A percentile compares a stretch with the other conserved stretches of the same genome.
Evolutionary conservation across 2,797 vertebrate species (phyloP).

Genomic region (Taenioides sp.): DNA sequence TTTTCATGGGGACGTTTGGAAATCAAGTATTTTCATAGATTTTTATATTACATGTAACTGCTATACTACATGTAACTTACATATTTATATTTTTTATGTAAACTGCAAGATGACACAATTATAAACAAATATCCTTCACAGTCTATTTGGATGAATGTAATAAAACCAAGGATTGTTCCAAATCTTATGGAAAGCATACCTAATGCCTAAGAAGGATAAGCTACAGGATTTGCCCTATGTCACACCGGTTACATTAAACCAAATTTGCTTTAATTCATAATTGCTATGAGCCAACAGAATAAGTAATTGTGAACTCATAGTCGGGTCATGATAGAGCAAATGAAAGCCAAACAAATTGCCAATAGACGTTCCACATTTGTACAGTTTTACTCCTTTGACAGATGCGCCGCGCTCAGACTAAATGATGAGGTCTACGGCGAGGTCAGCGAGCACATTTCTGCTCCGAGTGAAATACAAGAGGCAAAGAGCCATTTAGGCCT

Average conservation of each 20-base stretch:
- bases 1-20: neutral
- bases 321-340: conserved; percentile 15
- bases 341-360: conserved; percentile 49
- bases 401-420: conserved; percentile 51
- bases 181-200: neutral
- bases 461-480: conserved; percentile 63
- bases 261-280: conserved; percentile 24
- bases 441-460: conserved; percentile 63
- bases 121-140: neutral
- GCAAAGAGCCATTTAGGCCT: conserved; percentile 67
- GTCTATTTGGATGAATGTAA: neutral
- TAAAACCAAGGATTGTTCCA: neutral
- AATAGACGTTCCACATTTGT: conserved; percentile 39
- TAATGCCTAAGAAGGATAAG: conserved; percentile 11
- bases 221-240: conserved; percentile 9
- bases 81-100: neutral
- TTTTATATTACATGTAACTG: neutral
- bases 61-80: neutral
- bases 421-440: conserved; percentile 65
- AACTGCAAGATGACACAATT: neutral
- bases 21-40: neutral
- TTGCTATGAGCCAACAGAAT: conserved; percentile 21
- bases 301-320: conserved; percentile 11
- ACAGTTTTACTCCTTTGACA: conserved; percentile 35
- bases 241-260: conserved; percentile 12